phyloP scores from a whole-genome alignment of 2,888 invertebrate species.

The Tetropium fuscum region DNA sequence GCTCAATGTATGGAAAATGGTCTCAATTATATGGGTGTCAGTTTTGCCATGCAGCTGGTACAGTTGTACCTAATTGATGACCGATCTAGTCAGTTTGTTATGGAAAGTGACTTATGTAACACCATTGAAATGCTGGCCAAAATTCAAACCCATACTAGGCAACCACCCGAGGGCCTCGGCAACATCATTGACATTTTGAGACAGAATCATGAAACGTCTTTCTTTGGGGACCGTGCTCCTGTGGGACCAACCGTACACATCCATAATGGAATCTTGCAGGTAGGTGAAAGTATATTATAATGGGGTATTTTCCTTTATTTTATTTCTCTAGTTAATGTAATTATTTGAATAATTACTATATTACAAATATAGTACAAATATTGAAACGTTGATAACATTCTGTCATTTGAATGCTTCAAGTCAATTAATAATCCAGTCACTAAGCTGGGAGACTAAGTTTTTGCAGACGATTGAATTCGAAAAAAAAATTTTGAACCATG shows the following conservation, averaged over 20 bases:
- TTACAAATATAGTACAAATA: too few species aligned
- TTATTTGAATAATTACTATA: too few species aligned
- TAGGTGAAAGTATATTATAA: too few species aligned
- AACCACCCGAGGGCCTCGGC: slow-evolving; percentile 86
- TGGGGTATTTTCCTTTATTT: background rate
- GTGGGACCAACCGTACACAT: slow-evolving; percentile 90
- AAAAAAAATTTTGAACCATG: too few species aligned
- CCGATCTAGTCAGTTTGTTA: slow-evolving; percentile 79
- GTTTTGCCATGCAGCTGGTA: slow-evolving; percentile 92
- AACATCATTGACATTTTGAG: slow-evolving; percentile 85
- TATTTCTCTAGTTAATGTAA: background rate
- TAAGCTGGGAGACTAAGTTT: too few species aligned
- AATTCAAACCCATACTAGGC: slow-evolving; percentile 79
- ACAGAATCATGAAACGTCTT: slow-evolving; percentile 77
- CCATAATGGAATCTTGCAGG: slow-evolving; percentile 91
- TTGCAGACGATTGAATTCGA: too few species aligned
- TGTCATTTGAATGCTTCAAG: too few species aligned
- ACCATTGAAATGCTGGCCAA: slow-evolving; percentile 87
- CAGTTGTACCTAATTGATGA: slow-evolving; percentile 90
- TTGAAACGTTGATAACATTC: too few species aligned
- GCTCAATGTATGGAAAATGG: slow-evolving; percentile 89
- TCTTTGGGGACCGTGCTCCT: slow-evolving; percentile 82
- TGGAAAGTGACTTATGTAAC: slow-evolving; percentile 87
- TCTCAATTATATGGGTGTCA: slow-evolving; percentile 76
- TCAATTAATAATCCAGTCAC: too few species aligned